These are phyloP conservation scores for Psophia crepitans DNA, from an alignment of 2,113 vertebrate genomes.

Conservation along the genomic window DNA sequence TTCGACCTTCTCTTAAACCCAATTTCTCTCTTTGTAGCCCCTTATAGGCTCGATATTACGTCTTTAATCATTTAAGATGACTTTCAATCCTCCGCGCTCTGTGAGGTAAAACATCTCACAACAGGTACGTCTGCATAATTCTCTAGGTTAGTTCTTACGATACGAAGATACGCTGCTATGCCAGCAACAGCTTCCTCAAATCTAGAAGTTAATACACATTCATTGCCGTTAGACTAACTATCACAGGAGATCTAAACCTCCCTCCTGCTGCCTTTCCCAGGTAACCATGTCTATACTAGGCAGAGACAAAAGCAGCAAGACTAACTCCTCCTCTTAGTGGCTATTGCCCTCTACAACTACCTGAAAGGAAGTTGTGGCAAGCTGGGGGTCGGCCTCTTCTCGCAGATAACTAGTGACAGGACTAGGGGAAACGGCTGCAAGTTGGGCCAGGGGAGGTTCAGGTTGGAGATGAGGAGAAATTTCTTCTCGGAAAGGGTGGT, in stretches of 20 bases:
- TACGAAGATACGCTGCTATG: not conserved
- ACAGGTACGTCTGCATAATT: not conserved
- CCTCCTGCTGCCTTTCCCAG: not conserved
- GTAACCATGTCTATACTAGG: not conserved
- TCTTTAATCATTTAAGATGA: not conserved
- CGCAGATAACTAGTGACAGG: too few species aligned
- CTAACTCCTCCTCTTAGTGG: not conserved
- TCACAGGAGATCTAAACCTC: not conserved
- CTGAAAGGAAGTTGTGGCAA: too few species aligned
- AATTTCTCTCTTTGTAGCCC: not conserved
- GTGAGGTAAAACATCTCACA: not conserved
- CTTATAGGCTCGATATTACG: not conserved
- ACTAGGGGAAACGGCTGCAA: too few species aligned
- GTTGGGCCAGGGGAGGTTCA: too few species aligned
- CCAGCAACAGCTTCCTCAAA: not conserved
- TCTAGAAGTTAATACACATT: not conserved
- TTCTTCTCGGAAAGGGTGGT: too few species aligned
- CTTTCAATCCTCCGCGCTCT: not conserved
- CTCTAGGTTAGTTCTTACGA: not conserved
- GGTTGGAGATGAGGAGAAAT: too few species aligned
- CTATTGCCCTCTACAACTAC: too few species aligned
- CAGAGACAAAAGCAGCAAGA: not conserved
- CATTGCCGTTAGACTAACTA: not conserved
- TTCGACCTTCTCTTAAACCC: not conserved
- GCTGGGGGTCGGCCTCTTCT: too few species aligned